Percentiles rank a stretch among this genome's conserved stretches.
Conservation (phyloP, 2,797 vertebrate species). For the Phalloptychus januarius region DNA sequence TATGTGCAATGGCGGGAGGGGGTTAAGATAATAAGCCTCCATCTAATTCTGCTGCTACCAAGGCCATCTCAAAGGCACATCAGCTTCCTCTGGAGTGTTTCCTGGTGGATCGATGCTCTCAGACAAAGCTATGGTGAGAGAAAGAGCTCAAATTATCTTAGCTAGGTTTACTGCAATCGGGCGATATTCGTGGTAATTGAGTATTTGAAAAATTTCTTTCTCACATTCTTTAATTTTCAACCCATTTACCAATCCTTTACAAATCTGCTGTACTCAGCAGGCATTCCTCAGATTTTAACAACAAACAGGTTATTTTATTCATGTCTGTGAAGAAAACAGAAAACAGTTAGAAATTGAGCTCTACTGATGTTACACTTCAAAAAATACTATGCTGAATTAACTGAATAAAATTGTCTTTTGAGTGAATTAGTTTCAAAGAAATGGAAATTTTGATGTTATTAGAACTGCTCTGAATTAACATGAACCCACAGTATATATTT, state of each 20-base stretch:
- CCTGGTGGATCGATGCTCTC: constrained; percentile 60
- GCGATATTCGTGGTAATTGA: not conserved
- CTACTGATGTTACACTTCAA: not conserved
- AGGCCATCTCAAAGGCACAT: constrained; percentile 76
- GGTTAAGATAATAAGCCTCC: constrained; percentile 65
- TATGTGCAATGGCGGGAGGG: constrained; percentile 14
- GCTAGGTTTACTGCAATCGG: not conserved
- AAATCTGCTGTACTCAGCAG: not conserved
- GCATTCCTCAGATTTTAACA: not conserved
- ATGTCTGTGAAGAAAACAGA: not conserved
- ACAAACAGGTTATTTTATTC: not conserved
- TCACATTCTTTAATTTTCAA: not conserved
- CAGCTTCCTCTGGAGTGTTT: constrained; percentile 46
- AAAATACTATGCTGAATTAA: not conserved
- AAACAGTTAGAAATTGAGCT: not conserved
- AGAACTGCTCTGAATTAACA: not conserved
- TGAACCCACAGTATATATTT: not conserved
- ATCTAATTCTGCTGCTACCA: constrained; percentile 62
- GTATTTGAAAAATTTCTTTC: not conserved
- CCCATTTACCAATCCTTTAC: not conserved
- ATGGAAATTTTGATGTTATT: not conserved
- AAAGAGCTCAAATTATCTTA: constrained; percentile 10
- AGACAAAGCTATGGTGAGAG: constrained; percentile 30
- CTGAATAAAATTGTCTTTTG: not conserved
- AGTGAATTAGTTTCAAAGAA: not conserved